Base-by-base conservation (phyloP, 2,888 invertebrate genomes). In the Drosophila lacicola region DNA sequence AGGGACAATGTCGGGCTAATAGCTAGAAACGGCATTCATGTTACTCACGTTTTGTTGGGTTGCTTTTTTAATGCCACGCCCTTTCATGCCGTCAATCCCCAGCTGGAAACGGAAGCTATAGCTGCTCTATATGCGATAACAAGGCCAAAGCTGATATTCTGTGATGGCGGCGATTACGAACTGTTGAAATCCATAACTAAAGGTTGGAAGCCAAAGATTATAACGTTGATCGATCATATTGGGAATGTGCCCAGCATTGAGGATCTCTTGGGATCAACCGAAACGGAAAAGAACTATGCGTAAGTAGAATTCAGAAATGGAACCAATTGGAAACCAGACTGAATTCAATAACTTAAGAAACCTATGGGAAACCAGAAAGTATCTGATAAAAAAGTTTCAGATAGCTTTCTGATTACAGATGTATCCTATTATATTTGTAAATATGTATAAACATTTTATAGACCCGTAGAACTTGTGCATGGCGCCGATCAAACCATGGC, bases 91-190 rank as follows among this genome's bases (percentile, higher is more conserved):
- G 70, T 90, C 14, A 86, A 77, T 62, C 71, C 82, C 5, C 8
- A 25, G 4, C 70, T 81, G 4, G 80, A 77, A 29, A 9, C 53
- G 11, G 42, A 56, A n/a, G 45, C 57, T 11, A 60, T 80, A 33
- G 36, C 46, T 9, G 41, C 78, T 39, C 29, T 82, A 9, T 83
- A 62, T 51, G 64, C 50, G 8, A 69, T 73, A 49, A 80, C 87
- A 37, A 80, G 71, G 51, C 85, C 88, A 10, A 73, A 69, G 47
- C 13, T 88, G 2, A 77, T 89, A 34, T 86, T 89, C n/a, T 88
- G 89, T 37, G 82, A 86, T 63, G 72, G 65, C 17, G 25, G 47
- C 0, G 53, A 63, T 46, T 84, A 78, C 54, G 54, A 69, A 14
- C 41, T 62, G 9, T 58, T 83, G 2, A 60, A 66, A 34, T 21